Evolutionary conservation across 1,140 invertebrate genomes (phyloP), one percentile per base, ranked within the genome.

Genomic region (Mylabris phalerata): DNA sequence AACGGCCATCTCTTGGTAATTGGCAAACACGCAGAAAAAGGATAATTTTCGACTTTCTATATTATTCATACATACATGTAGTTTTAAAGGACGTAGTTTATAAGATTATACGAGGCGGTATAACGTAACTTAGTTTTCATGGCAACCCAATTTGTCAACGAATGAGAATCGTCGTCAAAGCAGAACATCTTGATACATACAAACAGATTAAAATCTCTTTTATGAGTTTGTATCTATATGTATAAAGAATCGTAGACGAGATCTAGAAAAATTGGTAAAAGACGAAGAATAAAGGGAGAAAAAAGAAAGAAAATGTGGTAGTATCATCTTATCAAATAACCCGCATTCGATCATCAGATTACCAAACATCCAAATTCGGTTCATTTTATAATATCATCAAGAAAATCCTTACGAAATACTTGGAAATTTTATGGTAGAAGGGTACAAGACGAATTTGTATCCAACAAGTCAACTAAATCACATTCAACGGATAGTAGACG

Each of bases 261-360:
- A 7, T 32, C 32, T 32, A 7, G 32, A 32, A 32, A 4, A 32
- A 32, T 32, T 32, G 32, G 4, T 19, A 19, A 32, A 32, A 1
- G 32, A 32, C 4, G 7, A 7, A 32, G 32, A 7, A 32, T 7
- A 32, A 7, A 32, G 4, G 19, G 32, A 32, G 4, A 32, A 32
- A 32, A 32, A 32, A 32, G 59, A 64, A 60, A 60, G 54, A 64
- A 62, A 59, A 61, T 57, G 40, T 59, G 52, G 40, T 46, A 46
- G 48, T 59, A 48, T 59, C 60, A 47, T 55, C 58, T 60, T 57
- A 50, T 58, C 51, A 52, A 38, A 55, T 47, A 51, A 52, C 63
- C 63, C 63, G 63, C 60, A 65, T 65, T 62, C 63, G 60, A 61
- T 64, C 60, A 64, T 64, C 59, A 62, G 63, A 65, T 65, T 60